Conservation (phyloP, 1,140 invertebrate genomes). For the Zaprionus vittiger region DNA sequence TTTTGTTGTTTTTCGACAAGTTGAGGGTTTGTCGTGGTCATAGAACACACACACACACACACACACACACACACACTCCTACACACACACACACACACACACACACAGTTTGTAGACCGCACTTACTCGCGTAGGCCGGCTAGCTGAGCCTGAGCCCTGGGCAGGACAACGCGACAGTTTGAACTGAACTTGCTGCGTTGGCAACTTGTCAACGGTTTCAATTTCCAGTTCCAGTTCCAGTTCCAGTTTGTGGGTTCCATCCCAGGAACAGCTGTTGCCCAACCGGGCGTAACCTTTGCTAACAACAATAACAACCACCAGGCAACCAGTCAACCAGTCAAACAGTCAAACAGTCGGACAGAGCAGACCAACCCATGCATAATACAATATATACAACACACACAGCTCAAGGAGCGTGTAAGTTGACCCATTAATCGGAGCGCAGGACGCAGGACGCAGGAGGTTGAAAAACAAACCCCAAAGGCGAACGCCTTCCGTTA, state of each 20-base stretch:
- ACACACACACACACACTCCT: neutral
- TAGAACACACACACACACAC: conserved; percentile 4
- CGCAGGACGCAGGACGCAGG: neutral
- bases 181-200: conserved; percentile 2
- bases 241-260: neutral
- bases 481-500: conserved; percentile 1
- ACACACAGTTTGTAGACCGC: neutral
- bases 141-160: conserved; percentile 5
- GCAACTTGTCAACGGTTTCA: conserved; percentile 25
- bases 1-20: neutral
- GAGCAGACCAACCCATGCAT: neutral
- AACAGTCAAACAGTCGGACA: neutral
- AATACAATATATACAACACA: conserved; percentile 8
- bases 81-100: neutral
- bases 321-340: neutral
- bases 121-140: neutral
- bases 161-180: conserved; percentile 20
- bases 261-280: conserved; percentile 21
- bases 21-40: conserved; percentile 1
- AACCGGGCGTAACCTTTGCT: neutral
- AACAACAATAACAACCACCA: neutral
- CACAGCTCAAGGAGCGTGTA: conserved; percentile 3
- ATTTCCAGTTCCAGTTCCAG: conserved; percentile 7
- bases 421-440: conserved; percentile 26
- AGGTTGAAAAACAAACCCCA: conserved; percentile 1